Conservation (phyloP, 2,113 vertebrate genomes). For the Paralichthys olivaceus region DNA sequence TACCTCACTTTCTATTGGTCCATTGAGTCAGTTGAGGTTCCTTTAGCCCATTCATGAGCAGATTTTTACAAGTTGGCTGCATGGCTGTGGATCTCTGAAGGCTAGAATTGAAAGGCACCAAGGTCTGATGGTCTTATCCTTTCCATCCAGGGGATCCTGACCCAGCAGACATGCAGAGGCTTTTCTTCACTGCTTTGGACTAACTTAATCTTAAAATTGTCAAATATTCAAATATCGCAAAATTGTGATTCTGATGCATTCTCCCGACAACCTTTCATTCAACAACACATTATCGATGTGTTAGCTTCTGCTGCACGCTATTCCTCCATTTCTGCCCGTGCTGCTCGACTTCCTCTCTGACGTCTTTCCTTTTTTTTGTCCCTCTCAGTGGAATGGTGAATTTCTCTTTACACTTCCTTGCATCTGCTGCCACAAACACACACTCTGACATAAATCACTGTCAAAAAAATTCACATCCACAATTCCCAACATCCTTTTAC, state of each 20-base stretch:
- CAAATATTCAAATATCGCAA: too few species aligned
- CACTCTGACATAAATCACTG: slow-evolving; percentile 13
- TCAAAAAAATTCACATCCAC: slow-evolving; percentile 22
- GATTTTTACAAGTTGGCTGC: slow-evolving; percentile 68
- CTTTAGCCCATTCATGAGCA: slow-evolving; percentile 66
- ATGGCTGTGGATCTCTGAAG: slow-evolving; percentile 67
- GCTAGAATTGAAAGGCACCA: slow-evolving; percentile 65
- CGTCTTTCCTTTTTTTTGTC: slow-evolving; percentile 15
- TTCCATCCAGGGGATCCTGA: slow-evolving; percentile 52
- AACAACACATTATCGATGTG: background rate
- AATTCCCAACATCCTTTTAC: slow-evolving; percentile 21
- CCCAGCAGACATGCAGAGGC: too few species aligned
- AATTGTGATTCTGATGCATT: too few species aligned
- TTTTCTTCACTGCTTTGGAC: slow-evolving; percentile 39
- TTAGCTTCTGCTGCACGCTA: slow-evolving; percentile 23
- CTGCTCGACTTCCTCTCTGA: slow-evolving; percentile 42
- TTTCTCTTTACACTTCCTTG: slow-evolving; percentile 74
- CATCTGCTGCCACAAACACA: slow-evolving; percentile 23
- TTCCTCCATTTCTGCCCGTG: slow-evolving; percentile 36
- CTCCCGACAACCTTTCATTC: background rate
- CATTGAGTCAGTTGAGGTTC: slow-evolving; percentile 63
- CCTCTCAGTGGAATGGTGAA: slow-evolving; percentile 62
- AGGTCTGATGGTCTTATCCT: slow-evolving; percentile 63
- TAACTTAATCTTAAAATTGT: too few species aligned
- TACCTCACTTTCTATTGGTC: slow-evolving; percentile 50